These are phyloP conservation scores for Catalaphyllia jardinei DNA, from an alignment of 64 coral and sea anemone species.

Conservation along the genomic window DNA sequence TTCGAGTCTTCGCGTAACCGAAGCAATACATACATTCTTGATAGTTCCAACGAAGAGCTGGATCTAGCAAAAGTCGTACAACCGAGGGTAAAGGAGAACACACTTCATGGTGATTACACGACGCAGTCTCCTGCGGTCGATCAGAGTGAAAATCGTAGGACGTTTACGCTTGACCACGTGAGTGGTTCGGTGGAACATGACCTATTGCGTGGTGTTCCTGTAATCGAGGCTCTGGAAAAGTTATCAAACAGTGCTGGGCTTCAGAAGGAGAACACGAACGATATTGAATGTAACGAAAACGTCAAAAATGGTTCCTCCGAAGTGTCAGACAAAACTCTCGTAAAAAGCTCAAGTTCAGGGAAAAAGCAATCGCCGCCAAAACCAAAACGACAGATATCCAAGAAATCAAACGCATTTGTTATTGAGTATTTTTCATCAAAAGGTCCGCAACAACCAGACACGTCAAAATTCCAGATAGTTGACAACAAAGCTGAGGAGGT, in stretches of 20 bases:
- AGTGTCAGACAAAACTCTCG: background rate
- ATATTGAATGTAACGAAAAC: background rate
- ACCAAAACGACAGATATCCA: slow-evolving; percentile 48
- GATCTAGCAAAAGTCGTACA: background rate
- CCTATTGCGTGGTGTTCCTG: slow-evolving; percentile 47
- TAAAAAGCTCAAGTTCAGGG: background rate
- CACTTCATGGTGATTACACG: background rate
- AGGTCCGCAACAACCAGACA: background rate
- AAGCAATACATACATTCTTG: slow-evolving; percentile 10
- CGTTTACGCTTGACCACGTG: slow-evolving; percentile 65
- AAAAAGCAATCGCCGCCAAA: slow-evolving; percentile 42
- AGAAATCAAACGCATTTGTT: slow-evolving; percentile 65
- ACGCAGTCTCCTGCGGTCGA: background rate
- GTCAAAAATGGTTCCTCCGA: background rate
- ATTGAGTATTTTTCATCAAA: slow-evolving; percentile 58
- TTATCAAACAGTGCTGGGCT: slow-evolving; percentile 11
- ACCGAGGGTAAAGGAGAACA: background rate
- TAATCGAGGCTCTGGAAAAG: slow-evolving; percentile 54
- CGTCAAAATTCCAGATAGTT: slow-evolving; percentile 24
- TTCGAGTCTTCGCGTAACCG: background rate
- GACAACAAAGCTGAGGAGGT: slow-evolving; percentile 28
- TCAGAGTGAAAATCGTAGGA: slow-evolving; percentile 40
- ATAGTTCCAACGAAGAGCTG: slow-evolving; percentile 31
- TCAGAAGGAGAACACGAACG: background rate
- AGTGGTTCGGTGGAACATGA: slow-evolving; percentile 46